Evolutionary conservation across 2,888 invertebrate genomes (phyloP).

Genomic region (Mamestra brassicae): DNA sequence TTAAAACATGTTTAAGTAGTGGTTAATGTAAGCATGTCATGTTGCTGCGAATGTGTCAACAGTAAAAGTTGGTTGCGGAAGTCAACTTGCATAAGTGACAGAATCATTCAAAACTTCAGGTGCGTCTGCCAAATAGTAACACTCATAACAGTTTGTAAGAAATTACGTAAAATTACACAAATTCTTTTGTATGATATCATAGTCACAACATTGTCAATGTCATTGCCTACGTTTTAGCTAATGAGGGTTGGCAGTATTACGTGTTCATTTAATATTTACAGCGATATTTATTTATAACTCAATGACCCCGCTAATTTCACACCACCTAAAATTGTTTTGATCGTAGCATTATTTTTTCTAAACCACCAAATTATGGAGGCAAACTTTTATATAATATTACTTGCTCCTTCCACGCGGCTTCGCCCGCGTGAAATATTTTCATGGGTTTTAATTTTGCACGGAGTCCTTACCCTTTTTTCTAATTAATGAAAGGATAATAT

Average conservation of each 20-base stretch:
- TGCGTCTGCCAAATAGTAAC: conserved; percentile 37
- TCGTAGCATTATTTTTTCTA: no score
- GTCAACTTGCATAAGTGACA: conserved; percentile 33
- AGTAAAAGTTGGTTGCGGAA: conserved; percentile 30
- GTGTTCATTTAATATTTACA: conserved; percentile 40
- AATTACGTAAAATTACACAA: conserved; percentile 41
- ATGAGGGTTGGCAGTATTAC: conserved; percentile 57
- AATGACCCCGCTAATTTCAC: not conserved
- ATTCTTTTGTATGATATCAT: conserved; percentile 61
- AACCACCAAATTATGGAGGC: no score
- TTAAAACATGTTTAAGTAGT: not conserved
- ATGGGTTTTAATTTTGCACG: no score
- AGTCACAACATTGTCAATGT: conserved; percentile 64
- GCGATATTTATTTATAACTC: conserved; percentile 12
- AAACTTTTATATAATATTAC: no score
- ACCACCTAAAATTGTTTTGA: no score
- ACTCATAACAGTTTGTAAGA: conserved; percentile 33
- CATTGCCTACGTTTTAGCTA: conserved; percentile 58
- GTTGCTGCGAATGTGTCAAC: conserved; percentile 33
- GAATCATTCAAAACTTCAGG: conserved; percentile 36
- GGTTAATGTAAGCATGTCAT: conserved; percentile 18
- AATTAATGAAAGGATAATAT: no score
- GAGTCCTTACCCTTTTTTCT: no score
- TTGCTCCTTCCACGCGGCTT: no score
- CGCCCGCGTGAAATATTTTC: no score